A percentile compares a stretch with the other conserved stretches of the same genome.
Conservation (phyloP, 1,140 invertebrate species). For the Drosophila littoralis region DNA sequence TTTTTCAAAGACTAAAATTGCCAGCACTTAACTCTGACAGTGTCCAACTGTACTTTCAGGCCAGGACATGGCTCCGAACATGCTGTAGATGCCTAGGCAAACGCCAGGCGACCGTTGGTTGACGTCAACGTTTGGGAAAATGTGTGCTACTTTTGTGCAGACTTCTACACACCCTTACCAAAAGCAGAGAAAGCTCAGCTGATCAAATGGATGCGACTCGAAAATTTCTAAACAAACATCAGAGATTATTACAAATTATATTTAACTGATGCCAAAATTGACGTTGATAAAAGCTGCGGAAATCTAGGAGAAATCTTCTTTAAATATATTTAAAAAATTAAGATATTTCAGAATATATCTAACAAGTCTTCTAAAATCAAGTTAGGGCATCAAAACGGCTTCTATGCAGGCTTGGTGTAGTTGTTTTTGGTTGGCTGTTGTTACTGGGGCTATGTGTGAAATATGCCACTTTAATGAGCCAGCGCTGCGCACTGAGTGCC, state of each 20-base stretch:
- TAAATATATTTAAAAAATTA: too few relatives aligned
- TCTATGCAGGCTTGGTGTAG: conserved; percentile 22
- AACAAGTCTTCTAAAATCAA: too few relatives aligned
- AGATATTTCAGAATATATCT: too few relatives aligned
- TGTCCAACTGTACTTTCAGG: conserved; percentile 66
- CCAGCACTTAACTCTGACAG: conserved; percentile 68
- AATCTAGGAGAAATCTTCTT: too few relatives aligned
- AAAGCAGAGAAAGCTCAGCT: background rate
- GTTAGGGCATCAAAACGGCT: conserved; percentile 6
- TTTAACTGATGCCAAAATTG: too few relatives aligned
- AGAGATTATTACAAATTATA: too few relatives aligned
- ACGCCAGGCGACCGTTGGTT: conserved; percentile 12
- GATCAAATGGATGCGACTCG: background rate
- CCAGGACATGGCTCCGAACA: conserved; percentile 42
- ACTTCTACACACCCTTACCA: conserved; percentile 18
- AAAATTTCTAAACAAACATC: too few relatives aligned
- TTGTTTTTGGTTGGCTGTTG: conserved; percentile 52
- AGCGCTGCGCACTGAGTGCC: conserved; percentile 76
- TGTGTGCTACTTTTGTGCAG: conserved; percentile 22
- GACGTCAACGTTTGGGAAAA: conserved; percentile 28
- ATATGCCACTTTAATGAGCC: conserved; percentile 82
- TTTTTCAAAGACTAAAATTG: conserved; percentile 66
- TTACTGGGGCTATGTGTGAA: conserved; percentile 73
- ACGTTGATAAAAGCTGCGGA: too few relatives aligned
- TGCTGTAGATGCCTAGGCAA: conserved; percentile 47